A percentile compares a stretch with the other conserved stretches of the same genome.
phyloP scores from a whole-genome alignment of 2,113 vertebrate genomes.

The Syngnathoides biaculeatus region DNA sequence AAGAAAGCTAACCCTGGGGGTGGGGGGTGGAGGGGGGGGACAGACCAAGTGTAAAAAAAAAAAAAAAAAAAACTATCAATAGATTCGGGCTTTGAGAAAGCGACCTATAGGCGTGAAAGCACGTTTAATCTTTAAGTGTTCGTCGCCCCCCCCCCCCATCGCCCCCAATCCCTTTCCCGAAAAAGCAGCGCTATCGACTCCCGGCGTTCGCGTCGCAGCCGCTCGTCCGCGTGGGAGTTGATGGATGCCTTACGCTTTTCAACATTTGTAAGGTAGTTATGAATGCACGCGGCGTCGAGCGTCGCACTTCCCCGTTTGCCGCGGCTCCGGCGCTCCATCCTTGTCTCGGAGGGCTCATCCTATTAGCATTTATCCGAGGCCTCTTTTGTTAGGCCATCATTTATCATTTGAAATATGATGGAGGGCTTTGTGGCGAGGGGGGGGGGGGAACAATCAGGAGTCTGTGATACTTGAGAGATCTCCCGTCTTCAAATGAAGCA shows the following conservation, averaged over 20 bases:
- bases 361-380: slow-evolving; percentile 72
- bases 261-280: slow-evolving; percentile 69
- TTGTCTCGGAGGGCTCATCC: slow-evolving; percentile 65
- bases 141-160: slow-evolving; percentile 34
- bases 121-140: slow-evolving; percentile 42
- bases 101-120: neutral
- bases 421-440: neutral
- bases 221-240: slow-evolving; percentile 57
- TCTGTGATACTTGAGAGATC: slow-evolving; percentile 56
- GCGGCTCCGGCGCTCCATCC: slow-evolving; percentile 46
- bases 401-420: slow-evolving; percentile 74
- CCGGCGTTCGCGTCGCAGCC: slow-evolving; percentile 57
- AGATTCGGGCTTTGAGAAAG: slow-evolving; percentile 16
- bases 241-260: slow-evolving; percentile 62
- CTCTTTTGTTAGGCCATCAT: slow-evolving; percentile 70
- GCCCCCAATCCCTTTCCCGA: slow-evolving; percentile 29
- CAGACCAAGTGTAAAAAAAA: neutral
- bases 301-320: slow-evolving; percentile 46
- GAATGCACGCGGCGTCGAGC: slow-evolving; percentile 55
- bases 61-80: neutral
- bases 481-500: slow-evolving; percentile 54
- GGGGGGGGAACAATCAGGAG: slow-evolving; percentile 38
- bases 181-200: slow-evolving; percentile 45
- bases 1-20: neutral
- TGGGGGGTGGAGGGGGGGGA: too few species aligned